These are phyloP conservation scores for Popillia japonica DNA, from an alignment of 1,140 invertebrate genomes.

Conservation along the genomic window DNA sequence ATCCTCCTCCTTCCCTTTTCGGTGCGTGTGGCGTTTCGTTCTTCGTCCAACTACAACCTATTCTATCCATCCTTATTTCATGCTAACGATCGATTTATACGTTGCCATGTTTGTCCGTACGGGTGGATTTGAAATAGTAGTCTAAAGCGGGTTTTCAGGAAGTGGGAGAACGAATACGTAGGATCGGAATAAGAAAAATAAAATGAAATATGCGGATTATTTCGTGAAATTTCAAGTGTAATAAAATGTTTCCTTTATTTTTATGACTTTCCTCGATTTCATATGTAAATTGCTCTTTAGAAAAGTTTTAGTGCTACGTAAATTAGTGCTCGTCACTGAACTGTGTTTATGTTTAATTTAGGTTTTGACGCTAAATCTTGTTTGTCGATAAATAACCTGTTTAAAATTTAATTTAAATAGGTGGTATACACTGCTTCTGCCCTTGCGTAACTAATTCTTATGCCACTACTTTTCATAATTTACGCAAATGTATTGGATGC, in stretches of 20 bases:
- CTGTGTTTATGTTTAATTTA: no score
- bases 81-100: background rate
- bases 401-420: no score
- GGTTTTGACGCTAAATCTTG: no score
- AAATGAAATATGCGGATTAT: background rate
- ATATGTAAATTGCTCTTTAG: background rate
- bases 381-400: no score
- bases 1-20: background rate
- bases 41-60: background rate
- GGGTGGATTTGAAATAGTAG: background rate
- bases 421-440: no score
- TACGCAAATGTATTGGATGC: no score
- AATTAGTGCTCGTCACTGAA: no score
- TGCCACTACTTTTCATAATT: no score
- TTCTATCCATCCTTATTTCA: background rate
- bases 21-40: background rate
- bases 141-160: background rate
- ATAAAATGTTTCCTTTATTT: background rate
- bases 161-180: no score
- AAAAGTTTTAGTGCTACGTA: background rate
- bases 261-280: background rate
- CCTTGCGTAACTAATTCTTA: no score
- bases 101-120: background rate
- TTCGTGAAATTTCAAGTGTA: background rate
- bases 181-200: background rate